phyloP scores from a whole-genome alignment of 2,797 vertebrate genomes.

The Neosilurus hyrtlii region DNA sequence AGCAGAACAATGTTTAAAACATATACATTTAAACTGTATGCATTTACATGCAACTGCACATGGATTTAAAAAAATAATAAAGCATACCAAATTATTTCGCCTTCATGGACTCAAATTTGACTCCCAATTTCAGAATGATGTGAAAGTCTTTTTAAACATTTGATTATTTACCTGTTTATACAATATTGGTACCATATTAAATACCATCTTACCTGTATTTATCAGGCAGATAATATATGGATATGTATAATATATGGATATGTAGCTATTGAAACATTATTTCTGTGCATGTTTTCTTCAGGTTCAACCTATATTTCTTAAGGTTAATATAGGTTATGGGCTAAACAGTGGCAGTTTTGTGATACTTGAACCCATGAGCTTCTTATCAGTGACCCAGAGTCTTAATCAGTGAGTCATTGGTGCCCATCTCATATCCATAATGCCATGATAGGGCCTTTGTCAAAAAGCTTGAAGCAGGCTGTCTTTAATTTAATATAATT shows the following conservation, averaged over 20 bases:
- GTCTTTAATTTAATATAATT: too few species aligned
- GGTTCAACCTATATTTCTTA: not conserved
- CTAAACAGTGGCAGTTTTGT: too few species aligned
- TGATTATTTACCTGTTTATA: too few species aligned
- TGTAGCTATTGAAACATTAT: not conserved
- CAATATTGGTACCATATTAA: too few species aligned
- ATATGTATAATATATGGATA: not conserved
- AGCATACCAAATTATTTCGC: not conserved
- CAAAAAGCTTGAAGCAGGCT: too few species aligned
- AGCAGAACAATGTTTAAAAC: not conserved
- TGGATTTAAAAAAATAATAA: not conserved
- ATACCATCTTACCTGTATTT: not conserved
- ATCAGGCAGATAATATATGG: not conserved
- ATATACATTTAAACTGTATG: not conserved
- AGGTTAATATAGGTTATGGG: too few species aligned
- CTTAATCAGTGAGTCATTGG: too few species aligned
- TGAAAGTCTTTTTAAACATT: not conserved
- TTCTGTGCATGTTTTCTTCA: not conserved
- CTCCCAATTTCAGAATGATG: not conserved
- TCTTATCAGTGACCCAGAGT: too few species aligned
- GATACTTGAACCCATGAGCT: too few species aligned
- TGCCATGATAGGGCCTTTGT: too few species aligned
- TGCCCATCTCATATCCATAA: not conserved
- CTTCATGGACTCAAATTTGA: not conserved
- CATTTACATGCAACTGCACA: not conserved